phyloP scores from a whole-genome alignment of 2,888 invertebrate species.

The Dorcus parallelipipedus region DNA sequence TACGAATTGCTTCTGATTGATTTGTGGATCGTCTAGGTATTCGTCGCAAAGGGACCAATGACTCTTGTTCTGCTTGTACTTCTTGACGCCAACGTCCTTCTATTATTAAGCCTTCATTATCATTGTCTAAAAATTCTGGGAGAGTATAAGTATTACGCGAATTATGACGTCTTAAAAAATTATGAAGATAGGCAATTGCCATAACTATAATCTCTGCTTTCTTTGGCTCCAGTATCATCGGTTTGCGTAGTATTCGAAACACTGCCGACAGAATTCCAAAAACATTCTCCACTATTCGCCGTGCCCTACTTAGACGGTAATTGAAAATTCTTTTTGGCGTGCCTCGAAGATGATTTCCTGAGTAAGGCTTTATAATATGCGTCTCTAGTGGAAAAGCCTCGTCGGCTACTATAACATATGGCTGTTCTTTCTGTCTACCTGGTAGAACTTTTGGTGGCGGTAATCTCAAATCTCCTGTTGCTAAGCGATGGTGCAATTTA shows the following conservation, averaged over 20 bases:
- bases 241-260: background rate
- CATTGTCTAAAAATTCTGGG: background rate
- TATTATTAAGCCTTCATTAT: background rate
- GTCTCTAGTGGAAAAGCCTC: background rate
- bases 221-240: background rate
- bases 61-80: background rate
- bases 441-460: too few relatives aligned
- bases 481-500: too few relatives aligned
- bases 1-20: background rate
- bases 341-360: background rate
- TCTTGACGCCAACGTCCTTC: background rate
- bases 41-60: too few relatives aligned
- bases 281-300: background rate
- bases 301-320: background rate
- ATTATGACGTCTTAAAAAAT: background rate
- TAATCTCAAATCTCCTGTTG: too few relatives aligned
- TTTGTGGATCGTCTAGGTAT: too few relatives aligned
- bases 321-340: background rate
- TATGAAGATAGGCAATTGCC: background rate
- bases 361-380: background rate
- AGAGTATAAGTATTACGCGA: background rate
- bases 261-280: background rate
- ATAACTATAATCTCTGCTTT: background rate
- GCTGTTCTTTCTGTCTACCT: too few relatives aligned
- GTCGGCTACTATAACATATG: background rate